Evolutionary conservation across 2,113 vertebrate genomes (phyloP).

Genomic region (Heptranchias perlo): DNA sequence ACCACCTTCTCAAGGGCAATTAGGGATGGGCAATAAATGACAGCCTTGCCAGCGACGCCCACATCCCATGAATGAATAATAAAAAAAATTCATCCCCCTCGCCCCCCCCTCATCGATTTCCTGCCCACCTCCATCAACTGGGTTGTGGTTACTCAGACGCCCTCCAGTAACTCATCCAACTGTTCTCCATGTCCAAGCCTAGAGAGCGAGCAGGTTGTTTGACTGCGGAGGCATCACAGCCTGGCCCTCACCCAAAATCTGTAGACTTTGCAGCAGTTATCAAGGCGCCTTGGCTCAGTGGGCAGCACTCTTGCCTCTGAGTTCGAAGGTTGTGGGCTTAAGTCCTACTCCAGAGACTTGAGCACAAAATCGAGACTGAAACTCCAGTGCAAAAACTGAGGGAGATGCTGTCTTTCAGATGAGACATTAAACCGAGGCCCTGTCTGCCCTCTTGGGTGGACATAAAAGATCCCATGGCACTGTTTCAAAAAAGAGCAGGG

Average conservation of each 20-base stretch:
- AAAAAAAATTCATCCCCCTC: too few species aligned
- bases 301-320: not conserved
- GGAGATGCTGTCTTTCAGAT: too few species aligned
- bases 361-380: not conserved
- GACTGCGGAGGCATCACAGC: not conserved
- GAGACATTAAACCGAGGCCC: too few species aligned
- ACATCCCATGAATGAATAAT: too few species aligned
- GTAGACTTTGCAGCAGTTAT: not conserved
- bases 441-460: too few species aligned
- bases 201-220: not conserved
- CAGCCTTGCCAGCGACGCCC: too few species aligned
- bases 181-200: not conserved
- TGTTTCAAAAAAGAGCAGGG: too few species aligned
- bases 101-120: too few species aligned
- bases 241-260: not conserved
- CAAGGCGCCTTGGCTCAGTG: not conserved
- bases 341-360: not conserved
- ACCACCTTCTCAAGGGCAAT: too few species aligned
- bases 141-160: not conserved
- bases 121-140: too few species aligned
- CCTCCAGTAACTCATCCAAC: not conserved
- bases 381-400: not conserved
- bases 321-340: not conserved
- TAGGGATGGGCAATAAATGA: too few species aligned
- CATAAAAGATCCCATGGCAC: too few species aligned